These are phyloP conservation scores for Pomatorhinus ruficollis DNA, from an alignment of 2,113 vertebrate genomes.

Conservation along the genomic window DNA sequence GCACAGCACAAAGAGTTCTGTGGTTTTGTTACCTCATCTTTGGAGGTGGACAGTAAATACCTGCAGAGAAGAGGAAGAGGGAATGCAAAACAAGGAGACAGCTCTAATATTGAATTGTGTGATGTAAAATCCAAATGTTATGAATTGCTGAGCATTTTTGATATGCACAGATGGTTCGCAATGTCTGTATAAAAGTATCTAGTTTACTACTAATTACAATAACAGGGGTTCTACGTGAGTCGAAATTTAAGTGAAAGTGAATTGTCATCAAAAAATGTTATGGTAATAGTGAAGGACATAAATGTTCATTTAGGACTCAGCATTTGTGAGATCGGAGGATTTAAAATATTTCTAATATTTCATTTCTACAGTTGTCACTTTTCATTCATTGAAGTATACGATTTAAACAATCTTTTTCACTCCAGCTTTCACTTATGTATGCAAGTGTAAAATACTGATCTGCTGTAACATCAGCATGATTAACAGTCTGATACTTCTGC, in stretches of 20 bases:
- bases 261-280: not conserved
- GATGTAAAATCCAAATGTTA: not conserved
- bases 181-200: not conserved
- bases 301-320: not conserved
- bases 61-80: not conserved
- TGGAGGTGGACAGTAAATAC: not conserved
- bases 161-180: not conserved
- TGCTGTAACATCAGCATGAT: not conserved
- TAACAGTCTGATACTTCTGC: not conserved
- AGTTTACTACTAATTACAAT: not conserved
- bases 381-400: not conserved
- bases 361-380: not conserved
- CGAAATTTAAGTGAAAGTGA: not conserved
- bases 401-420: not conserved
- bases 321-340: not conserved
- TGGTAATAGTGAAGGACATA: not conserved
- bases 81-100: not conserved
- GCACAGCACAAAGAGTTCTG: not conserved
- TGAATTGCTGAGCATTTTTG: not conserved
- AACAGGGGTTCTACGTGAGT: not conserved
- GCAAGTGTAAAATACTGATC: not conserved
- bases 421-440: not conserved
- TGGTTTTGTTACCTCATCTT: not conserved
- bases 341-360: not conserved
- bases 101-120: not conserved